Evolutionary conservation across 2,888 invertebrate genomes (phyloP), one percentile per base, ranked within the genome.

Genomic region (Drosophila stalkeri): DNA sequence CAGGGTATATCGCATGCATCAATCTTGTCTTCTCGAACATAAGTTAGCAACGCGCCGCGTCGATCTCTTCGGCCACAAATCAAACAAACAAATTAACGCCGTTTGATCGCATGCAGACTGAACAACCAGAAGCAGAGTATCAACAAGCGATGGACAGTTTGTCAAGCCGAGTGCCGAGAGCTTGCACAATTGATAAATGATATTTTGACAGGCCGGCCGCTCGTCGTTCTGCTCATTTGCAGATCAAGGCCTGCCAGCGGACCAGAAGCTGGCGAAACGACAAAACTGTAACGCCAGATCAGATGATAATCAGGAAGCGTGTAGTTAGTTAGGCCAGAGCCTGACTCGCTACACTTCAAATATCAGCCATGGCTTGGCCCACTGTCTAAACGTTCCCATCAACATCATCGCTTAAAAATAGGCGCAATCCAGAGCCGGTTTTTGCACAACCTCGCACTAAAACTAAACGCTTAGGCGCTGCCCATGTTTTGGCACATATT

Each of bases 71-170:
- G 62, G 60, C 82, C 72, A 75, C 86, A 80, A 80, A 80, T 65
- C 81, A 86, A 86, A 75, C 81, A 86, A 86, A 75, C 86, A 89
- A 89, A 89, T 81, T 81, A 83, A 75, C 77, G 64, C 70, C 76
- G 71, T 81, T 83, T 80, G 77, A 89, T 86, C 78, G 66, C 43
- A 44, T 18, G 18, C 37, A 39, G 62, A 64, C 31, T 2, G 43
- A 44, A 39, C 11, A 27, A 37, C 54, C 46, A 64, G 72, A 66
- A 63, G 46, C 41, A 20, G n/a, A 39, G 2, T 31, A 37, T 51
- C 47, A 51, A 56, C 63, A 72, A 64, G 71, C 39, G 59, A 55
- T 55, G 57, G 57, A 61, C 44, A 61, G 62, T 68, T 75, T 64
- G 75, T 74, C 68, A 69, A 59, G 56, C 56, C 2, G 46, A 16